These are phyloP conservation scores for Lithophane ornitopus DNA, from an alignment of 2,888 invertebrate genomes.

Conservation along the genomic window DNA sequence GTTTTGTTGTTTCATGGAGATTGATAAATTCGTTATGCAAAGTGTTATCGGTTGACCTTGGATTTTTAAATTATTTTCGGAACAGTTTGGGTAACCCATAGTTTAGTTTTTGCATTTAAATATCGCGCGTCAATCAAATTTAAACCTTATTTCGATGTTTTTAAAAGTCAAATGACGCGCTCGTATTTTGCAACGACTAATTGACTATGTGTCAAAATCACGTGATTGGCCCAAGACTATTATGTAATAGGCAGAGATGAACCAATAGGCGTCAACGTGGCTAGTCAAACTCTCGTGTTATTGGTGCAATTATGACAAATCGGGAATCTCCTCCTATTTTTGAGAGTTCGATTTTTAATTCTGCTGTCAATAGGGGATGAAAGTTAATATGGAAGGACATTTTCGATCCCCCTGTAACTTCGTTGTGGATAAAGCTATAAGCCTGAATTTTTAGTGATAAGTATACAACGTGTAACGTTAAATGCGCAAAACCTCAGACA, in stretches of 20 bases:
- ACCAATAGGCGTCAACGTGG: slow-evolving; percentile 12
- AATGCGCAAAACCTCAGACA: too few relatives aligned
- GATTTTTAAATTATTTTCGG: slow-evolving; percentile 17
- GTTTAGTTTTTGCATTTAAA: background rate
- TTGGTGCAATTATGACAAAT: slow-evolving; percentile 20
- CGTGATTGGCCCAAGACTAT: slow-evolving; percentile 9
- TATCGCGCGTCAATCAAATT: background rate
- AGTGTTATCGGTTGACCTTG: slow-evolving; percentile 58
- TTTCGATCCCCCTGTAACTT: too few relatives aligned
- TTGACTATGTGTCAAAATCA: background rate
- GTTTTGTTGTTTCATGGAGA: slow-evolving; percentile 71
- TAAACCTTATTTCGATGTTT: background rate
- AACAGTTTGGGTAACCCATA: slow-evolving; percentile 7
- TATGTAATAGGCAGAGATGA: background rate
- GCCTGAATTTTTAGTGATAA: too few relatives aligned
- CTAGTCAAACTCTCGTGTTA: slow-evolving; percentile 12
- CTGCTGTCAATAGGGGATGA: background rate
- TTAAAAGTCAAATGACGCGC: background rate
- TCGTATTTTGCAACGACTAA: background rate
- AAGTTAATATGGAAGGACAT: too few relatives aligned
- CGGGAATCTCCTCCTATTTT: background rate
- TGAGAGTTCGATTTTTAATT: background rate
- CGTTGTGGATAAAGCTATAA: too few relatives aligned
- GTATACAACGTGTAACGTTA: too few relatives aligned
- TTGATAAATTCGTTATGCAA: slow-evolving; percentile 70